Percentiles rank a stretch among this genome's conserved stretches.
Evolutionary conservation across 2,113 vertebrate genomes (phyloP).

Genomic region (Anhinga rufa): DNA sequence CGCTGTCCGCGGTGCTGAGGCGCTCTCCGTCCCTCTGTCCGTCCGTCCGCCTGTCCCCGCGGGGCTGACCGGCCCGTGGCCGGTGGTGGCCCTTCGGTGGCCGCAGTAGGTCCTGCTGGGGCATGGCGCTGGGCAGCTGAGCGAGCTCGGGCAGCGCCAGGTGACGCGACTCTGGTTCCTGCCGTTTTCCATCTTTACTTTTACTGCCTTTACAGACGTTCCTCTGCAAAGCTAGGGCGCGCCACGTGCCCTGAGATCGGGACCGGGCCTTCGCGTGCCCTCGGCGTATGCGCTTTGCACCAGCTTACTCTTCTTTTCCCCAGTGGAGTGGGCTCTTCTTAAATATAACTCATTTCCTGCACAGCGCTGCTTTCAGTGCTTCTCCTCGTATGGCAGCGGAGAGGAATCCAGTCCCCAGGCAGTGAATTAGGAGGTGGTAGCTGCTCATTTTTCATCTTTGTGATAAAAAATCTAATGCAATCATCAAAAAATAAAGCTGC

Average conservation of each 20-base stretch:
- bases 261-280: background rate
- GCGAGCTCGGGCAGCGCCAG: background rate
- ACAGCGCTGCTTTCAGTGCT: background rate
- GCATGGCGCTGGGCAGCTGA: background rate
- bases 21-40: too few species aligned
- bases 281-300: fast-evolving
- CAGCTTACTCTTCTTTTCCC: background rate
- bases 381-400: background rate
- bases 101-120: slow-evolving; percentile 54
- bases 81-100: slow-evolving; percentile 64
- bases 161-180: background rate
- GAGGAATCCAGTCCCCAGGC: background rate
- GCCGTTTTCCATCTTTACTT: background rate
- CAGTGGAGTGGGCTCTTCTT: background rate
- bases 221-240: background rate
- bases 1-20: background rate
- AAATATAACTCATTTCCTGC: background rate
- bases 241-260: background rate
- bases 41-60: too few species aligned
- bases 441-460: slow-evolving; percentile 43
- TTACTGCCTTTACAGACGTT: background rate
- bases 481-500: slow-evolving; percentile 59
- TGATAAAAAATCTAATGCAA: slow-evolving; percentile 50
- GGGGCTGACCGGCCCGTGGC: background rate
- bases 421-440: background rate